Conservation (phyloP, 2,888 invertebrate species). For the Eumerus sabulonum region DNA sequence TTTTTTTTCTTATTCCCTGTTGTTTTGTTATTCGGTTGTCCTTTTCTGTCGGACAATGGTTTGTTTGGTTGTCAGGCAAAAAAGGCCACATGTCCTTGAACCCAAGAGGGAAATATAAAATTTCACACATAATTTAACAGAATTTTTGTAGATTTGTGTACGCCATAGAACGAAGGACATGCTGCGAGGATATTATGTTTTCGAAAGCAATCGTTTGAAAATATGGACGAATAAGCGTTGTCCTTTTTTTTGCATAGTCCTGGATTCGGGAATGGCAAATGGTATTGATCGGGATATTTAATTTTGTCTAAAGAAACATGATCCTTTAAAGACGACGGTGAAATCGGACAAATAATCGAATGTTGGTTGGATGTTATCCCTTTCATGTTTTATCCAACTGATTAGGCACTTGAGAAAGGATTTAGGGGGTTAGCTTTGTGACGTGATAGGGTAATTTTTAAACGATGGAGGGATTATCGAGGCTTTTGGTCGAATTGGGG, state of each 20-base stretch:
- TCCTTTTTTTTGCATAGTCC: constrained; percentile 20
- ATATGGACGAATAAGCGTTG: constrained; percentile 1
- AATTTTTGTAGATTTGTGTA: constrained; percentile 58
- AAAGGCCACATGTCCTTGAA: constrained; percentile 60
- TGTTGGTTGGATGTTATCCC: constrained; percentile 7
- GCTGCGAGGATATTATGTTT: neutral
- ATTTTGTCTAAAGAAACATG: constrained; percentile 45
- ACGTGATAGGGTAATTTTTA: too few relatives aligned
- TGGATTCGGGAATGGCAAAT: too few relatives aligned
- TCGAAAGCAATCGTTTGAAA: constrained; percentile 51
- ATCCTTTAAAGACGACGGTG: constrained; percentile 61
- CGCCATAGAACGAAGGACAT: constrained; percentile 32
- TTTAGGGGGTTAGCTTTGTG: constrained; percentile 3
- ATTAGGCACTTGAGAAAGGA: constrained; percentile 36
- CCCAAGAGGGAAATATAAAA: constrained; percentile 63
- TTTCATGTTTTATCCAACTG: constrained; percentile 21
- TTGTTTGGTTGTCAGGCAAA: constrained; percentile 59
- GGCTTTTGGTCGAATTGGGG: too few relatives aligned
- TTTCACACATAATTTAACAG: constrained; percentile 68
- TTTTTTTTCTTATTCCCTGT: constrained; percentile 9
- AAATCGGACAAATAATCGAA: constrained; percentile 58
- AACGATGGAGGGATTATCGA: too few relatives aligned
- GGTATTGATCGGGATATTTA: constrained; percentile 51
- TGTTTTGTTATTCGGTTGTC: constrained; percentile 33
- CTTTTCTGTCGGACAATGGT: constrained; percentile 36